Evolutionary conservation across 2,113 vertebrate species (phyloP), one percentile per base, ranked within the genome.

Genomic region (Oreamnos americanus): DNA sequence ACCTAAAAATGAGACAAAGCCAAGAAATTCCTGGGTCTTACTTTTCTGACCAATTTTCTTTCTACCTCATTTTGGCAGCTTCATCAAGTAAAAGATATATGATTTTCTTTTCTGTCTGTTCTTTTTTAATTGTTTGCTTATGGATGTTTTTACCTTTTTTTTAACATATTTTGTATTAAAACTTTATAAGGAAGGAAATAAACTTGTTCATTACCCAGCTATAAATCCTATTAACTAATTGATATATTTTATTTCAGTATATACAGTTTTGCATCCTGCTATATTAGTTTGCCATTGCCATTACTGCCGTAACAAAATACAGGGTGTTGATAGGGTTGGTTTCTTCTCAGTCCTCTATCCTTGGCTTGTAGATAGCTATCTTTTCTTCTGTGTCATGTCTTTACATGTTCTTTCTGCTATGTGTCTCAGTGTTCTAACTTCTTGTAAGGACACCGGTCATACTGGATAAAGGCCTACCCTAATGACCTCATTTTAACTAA

Each of bases 171-270:
- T 95, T 87, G 15, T 87, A 76, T 91, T 96, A 78, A 55, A 83
- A 36, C 7, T 97, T 60, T 64, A 51, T 94, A 51, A 53, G 17
- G 19, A 92, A 94, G 49, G 55, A 96, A 89, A 71, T 78, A 78
- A 64, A 91, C 71, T 93, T 36, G 36, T n/a, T 6, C 17, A 49
- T 83, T 67, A 76, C 55, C 33, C 64, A 87, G 87, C 36, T 53
- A n/a, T 87, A 96, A 94, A 58, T 47, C 74, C 74, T 91, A 15
- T 62, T 96, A 91, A 82, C 7, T 62, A 86, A 93, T 78, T 95
- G 26, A 64, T 58, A 57, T 30, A 60, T 92, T 87, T 92, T 33
- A 6, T 92, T 92, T 60, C 11, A 86, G 45, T 39, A 55, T 88
- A 33, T n/a, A 93, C 2, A 93, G 28, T 90, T 83, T 83, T 74